These are phyloP conservation scores for Heliconius congener DNA, from an alignment of 1,140 invertebrate species.

Conservation along the genomic window DNA sequence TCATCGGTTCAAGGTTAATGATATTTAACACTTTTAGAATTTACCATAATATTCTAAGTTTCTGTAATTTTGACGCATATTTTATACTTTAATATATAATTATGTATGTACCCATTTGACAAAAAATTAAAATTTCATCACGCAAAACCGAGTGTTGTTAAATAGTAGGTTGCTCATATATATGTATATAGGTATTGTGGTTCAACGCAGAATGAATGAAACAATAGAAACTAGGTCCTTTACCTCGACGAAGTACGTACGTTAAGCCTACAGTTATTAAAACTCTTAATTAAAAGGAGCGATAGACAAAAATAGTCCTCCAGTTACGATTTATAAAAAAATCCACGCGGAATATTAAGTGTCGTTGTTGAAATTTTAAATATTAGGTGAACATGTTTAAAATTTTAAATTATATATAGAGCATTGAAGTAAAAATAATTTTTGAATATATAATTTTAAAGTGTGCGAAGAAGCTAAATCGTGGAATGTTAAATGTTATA, in stretches of 20 bases:
- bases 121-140: neutral
- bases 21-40: constrained; percentile 10
- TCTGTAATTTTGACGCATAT: neutral
- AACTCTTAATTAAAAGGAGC: constrained; percentile 43
- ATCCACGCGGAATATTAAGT: neutral
- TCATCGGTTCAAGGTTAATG: constrained; percentile 25
- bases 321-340: neutral
- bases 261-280: constrained; percentile 33
- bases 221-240: constrained; percentile 34
- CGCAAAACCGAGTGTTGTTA: neutral
- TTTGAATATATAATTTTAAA: constrained; percentile 10
- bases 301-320: constrained; percentile 6
- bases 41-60: neutral
- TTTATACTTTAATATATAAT: too few species aligned
- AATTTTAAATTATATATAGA: neutral
- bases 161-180: constrained; percentile 8
- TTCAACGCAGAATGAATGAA: constrained; percentile 22
- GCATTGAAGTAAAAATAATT: neutral
- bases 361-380: neutral
- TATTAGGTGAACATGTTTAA: neutral
- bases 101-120: neutral
- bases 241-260: constrained; percentile 19
- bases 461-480: constrained; percentile 49
- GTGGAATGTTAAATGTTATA: constrained; percentile 48
- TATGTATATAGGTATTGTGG: neutral